These are phyloP conservation scores for Heliconius hewitsoni DNA, from an alignment of 1,140 invertebrate genomes.

Conservation along the genomic window DNA sequence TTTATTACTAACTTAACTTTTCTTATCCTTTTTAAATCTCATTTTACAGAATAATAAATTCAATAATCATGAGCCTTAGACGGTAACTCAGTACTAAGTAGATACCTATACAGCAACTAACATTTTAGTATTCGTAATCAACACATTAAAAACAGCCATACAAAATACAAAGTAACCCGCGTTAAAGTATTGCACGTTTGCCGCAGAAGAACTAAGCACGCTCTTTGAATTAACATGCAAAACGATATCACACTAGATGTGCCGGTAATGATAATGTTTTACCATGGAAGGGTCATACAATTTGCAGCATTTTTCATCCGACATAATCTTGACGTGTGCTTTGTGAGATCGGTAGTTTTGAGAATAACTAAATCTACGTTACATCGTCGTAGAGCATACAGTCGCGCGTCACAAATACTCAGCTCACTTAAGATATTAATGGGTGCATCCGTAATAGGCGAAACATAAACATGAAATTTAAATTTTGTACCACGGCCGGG, in stretches of 20 bases:
- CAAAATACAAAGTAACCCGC: constrained; percentile 22
- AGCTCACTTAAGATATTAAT: constrained; percentile 80
- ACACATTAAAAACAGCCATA: not conserved
- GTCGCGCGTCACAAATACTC: constrained; percentile 50
- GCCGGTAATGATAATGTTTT: constrained; percentile 74
- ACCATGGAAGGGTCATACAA: constrained; percentile 75
- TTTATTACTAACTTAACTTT: no score
- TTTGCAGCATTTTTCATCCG: constrained; percentile 77
- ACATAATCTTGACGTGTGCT: constrained; percentile 71
- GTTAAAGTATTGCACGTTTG: constrained; percentile 19
- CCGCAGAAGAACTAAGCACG: constrained; percentile 43
- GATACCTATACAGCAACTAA: not conserved
- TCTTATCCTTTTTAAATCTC: no score
- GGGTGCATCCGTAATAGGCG: constrained; percentile 80
- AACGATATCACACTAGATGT: constrained; percentile 63
- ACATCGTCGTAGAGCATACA: constrained; percentile 48
- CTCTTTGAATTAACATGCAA: constrained; percentile 73
- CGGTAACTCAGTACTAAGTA: no score
- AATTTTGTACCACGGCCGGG: constrained; percentile 73
- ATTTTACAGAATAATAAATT: no score
- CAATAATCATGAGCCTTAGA: no score
- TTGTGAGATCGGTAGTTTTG: constrained; percentile 56
- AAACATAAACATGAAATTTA: constrained; percentile 81
- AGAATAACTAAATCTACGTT: constrained; percentile 21
- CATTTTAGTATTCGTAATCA: not conserved